Base-by-base conservation (phyloP, 2,888 invertebrate species). In the Netelia virgata region DNA sequence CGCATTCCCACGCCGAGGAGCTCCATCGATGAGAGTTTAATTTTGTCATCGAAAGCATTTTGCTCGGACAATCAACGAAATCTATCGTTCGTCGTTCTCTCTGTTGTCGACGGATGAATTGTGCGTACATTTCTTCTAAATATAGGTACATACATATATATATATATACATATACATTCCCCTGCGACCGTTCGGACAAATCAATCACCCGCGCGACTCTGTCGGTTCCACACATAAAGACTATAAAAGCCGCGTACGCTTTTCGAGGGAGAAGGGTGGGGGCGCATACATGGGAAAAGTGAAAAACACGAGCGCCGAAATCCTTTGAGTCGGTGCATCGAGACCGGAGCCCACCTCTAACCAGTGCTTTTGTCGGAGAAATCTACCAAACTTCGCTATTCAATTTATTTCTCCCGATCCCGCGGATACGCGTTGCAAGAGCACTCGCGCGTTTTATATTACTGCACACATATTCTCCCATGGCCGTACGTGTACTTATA, bases 271-370 rank as follows among this genome's bases (percentile, higher is more conserved):
- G 41, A 36, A 55, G 28, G 18, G 59, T 16, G 18, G 43, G 18
- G n/a, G 57, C n/a, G 20, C n/a, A 3, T 16, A 57, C 9, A 8
- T 6, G 36, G 36, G 36, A 6, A 36, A 36, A 36, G 36, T 36
- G 18, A 16, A 57, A 57, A 18, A 57, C 18, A 77, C 61, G 50
- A 55, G 59, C 63, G 78, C 70, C 59, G 63, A 78, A 78, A 78
- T 78, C 78, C 78, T 78, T 78, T 78, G 78, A 78, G 78, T 78
- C 78, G 78, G 28, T 47, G 43, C 59, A 41, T 41, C 50, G 69
- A 70, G 70, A n/a, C 20, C 18, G 70, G 70, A 78, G 53, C 70
- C 36, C 20, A 69, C 57, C 57, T 1, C 57, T 3, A 57, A 57
- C 57, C 36, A 36, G 6, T 36, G 57, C 57, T 57, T 57, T 57